Conservation (phyloP, 2,888 invertebrate genomes). For the Arge pagana region DNA sequence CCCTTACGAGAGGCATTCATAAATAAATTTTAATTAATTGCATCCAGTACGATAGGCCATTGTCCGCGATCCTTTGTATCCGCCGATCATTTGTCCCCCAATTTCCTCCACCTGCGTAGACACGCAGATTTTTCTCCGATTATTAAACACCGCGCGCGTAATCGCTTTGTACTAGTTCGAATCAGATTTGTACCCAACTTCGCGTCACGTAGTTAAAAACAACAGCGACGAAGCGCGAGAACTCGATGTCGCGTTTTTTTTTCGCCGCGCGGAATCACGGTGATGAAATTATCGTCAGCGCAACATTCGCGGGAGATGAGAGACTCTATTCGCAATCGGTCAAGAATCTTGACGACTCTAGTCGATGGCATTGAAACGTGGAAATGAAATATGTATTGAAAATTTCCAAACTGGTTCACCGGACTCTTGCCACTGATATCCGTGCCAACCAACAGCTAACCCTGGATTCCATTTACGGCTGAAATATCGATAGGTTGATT, state of each 20-base stretch:
- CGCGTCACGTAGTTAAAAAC: no score
- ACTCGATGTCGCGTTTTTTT: slow-evolving; percentile 16
- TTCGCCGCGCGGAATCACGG: slow-evolving; percentile 32
- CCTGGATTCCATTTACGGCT: slow-evolving; percentile 1
- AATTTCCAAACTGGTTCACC: slow-evolving; percentile 26
- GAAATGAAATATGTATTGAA: slow-evolving; percentile 27
- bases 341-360: slow-evolving; percentile 20
- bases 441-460: background rate
- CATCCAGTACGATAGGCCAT: slow-evolving; percentile 33
- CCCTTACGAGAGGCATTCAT: slow-evolving; percentile 49
- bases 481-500: slow-evolving; percentile 13
- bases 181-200: no score
- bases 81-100: background rate
- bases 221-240: slow-evolving; percentile 7
- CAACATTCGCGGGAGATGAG: slow-evolving; percentile 27
- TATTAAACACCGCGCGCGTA: no score
- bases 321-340: slow-evolving; percentile 29
- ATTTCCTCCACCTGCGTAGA: no score
- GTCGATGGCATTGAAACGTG: slow-evolving; percentile 17
- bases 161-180: no score
- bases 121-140: no score
- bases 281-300: no score
- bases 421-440: background rate
- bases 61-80: slow-evolving; percentile 7
- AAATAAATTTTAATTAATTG: slow-evolving; percentile 52